Evolutionary conservation across 35 echinoderm and acorn worm species (phyloP).

Genomic region (Diadema setosum): DNA sequence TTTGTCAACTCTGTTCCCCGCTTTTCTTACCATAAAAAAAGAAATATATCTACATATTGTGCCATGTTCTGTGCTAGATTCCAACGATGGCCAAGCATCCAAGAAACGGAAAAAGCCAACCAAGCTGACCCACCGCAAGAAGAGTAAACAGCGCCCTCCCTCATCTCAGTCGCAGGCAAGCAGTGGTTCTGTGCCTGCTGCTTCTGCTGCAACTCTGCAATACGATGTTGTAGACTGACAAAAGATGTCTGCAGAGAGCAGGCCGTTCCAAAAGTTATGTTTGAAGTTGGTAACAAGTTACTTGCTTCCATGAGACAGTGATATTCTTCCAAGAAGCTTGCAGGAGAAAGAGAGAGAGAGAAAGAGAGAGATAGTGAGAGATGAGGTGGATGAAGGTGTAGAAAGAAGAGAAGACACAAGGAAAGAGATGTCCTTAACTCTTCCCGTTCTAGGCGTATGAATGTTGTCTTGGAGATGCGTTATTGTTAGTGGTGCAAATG

Average conservation of each 20-base stretch:
- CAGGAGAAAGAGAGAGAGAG: too few relatives aligned
- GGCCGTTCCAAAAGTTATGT: too few relatives aligned
- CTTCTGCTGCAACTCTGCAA: not conserved
- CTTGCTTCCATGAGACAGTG: too few relatives aligned
- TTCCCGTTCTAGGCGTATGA: too few relatives aligned
- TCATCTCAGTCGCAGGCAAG: not conserved
- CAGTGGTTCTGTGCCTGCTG: not conserved
- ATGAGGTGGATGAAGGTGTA: too few relatives aligned
- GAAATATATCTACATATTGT: not conserved
- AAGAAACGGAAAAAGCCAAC: constrained; percentile 59
- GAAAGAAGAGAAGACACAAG: too few relatives aligned
- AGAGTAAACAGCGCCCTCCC: constrained; percentile 24
- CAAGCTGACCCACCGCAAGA: constrained; percentile 74
- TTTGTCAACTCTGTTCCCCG: not conserved
- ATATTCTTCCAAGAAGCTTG: too few relatives aligned
- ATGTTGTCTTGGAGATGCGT: too few relatives aligned
- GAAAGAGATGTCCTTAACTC: too few relatives aligned
- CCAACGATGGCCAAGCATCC: constrained; percentile 44
- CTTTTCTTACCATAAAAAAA: not conserved
- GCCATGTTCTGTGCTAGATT: constrained; percentile 1
- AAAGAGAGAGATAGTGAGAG: too few relatives aligned
- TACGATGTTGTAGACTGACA: constrained; percentile 52
- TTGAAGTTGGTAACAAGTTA: too few relatives aligned
- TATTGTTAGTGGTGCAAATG: too few relatives aligned
- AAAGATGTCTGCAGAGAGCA: not conserved